A percentile compares a stretch with the other conserved stretches of the same genome.
Evolutionary conservation across 2,113 vertebrate genomes (phyloP).

Genomic region (Spheniscus mendiculus): DNA sequence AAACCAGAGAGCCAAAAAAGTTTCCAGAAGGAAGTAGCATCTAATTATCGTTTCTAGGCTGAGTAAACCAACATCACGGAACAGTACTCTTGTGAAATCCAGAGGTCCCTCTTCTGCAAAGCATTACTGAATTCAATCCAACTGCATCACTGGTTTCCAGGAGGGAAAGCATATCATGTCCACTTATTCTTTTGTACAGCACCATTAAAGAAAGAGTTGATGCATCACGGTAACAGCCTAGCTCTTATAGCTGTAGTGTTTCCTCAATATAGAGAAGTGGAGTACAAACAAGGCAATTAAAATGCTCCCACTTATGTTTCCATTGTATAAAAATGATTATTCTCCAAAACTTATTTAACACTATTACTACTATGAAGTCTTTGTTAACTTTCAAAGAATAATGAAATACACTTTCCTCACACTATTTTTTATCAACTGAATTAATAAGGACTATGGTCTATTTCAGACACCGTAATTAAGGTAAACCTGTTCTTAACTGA

Average conservation of each 20-base stretch:
- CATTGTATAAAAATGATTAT: not conserved
- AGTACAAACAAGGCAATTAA: not conserved
- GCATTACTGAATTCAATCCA: not conserved
- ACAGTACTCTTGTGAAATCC: not conserved
- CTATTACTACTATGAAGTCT: not conserved
- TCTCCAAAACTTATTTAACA: not conserved
- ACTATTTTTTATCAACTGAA: not conserved
- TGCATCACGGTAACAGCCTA: not conserved
- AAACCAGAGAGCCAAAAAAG: not conserved
- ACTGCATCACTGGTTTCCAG: not conserved
- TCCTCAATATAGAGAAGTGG: not conserved
- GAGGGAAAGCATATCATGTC: not conserved
- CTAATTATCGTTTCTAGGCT: not conserved
- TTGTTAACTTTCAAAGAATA: not conserved
- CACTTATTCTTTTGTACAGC: not conserved
- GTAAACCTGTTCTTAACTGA: not conserved
- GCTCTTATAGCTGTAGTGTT: not conserved
- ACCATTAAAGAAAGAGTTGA: not conserved
- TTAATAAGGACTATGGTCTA: not conserved
- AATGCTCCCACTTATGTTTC: not conserved
- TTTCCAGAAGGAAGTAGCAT: not conserved
- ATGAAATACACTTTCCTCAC: not conserved
- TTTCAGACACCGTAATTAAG: not conserved
- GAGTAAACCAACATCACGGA: not conserved
- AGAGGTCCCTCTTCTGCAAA: not conserved